Percentiles rank a stretch among this genome's conserved stretches.
Conservation (phyloP, 30 jellyfish, hydroid and myxozoan genomes). For the Aurelia sp. region DNA sequence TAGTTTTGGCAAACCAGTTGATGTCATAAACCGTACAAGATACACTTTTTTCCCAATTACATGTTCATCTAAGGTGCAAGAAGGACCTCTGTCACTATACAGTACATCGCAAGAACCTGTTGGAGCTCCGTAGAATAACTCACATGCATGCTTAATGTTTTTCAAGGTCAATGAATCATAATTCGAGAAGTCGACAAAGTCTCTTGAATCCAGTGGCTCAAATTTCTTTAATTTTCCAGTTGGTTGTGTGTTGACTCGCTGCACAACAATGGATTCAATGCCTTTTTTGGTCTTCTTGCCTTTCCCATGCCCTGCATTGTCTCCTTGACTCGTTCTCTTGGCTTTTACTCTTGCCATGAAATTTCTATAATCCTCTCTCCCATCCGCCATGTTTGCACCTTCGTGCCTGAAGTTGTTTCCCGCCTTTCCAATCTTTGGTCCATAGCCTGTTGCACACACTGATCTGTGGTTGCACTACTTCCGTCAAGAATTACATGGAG, state of each 20-base stretch:
- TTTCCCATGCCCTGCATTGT: background rate
- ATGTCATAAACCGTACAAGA: constrained; percentile 19
- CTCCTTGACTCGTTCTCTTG: background rate
- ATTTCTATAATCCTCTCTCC: background rate
- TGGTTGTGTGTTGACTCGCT: constrained; percentile 35
- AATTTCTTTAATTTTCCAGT: constrained; percentile 23
- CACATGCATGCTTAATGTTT: constrained; percentile 52
- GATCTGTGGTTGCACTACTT: background rate
- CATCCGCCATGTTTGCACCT: background rate
- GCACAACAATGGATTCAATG: constrained; percentile 26
- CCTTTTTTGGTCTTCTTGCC: constrained; percentile 1
- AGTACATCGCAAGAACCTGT: constrained; percentile 70
- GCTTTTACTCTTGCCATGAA: constrained; percentile 17
- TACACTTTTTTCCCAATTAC: constrained; percentile 42
- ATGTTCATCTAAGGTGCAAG: constrained; percentile 47
- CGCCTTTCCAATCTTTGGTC: no score
- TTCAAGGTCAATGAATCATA: constrained; percentile 16
- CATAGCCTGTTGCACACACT: constrained; percentile 13
- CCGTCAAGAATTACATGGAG: background rate
- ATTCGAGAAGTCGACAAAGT: constrained; percentile 51
- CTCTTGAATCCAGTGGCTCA: constrained; percentile 55
- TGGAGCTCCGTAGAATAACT: constrained; percentile 29
- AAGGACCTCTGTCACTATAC: constrained; percentile 55
- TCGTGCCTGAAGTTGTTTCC: background rate
- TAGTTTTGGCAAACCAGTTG: constrained; percentile 15